Evolutionary conservation across 2,113 vertebrate species (phyloP), one percentile per base, ranked within the genome.

Genomic region (Leptodactylus fuscus): DNA sequence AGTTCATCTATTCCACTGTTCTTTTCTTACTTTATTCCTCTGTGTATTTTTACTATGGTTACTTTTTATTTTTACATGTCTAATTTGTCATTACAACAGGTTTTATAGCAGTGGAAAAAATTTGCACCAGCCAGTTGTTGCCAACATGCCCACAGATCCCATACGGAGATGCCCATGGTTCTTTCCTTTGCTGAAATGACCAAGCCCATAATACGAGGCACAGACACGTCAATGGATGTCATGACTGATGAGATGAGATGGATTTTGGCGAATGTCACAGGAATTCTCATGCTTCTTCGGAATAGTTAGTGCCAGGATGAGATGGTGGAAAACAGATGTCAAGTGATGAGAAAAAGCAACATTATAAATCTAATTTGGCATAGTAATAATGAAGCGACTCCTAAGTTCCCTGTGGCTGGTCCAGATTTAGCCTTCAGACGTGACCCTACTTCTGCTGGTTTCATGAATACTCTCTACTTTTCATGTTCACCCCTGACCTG

Each of bases 311-410:
- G 84, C 84, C 76, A 85, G 76, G 84, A 81, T 60, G 84, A 81
- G 49, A 80, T 34, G 20, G 65, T 81, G 84, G 77, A 85, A 85
- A 85, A 85, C 76, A 73, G 84, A 85, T 85, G 84, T 80, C 65
- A 81, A 44, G 36, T 49, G 58, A 53, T 85, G 83, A 70, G 58
- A 65, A 69, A 80, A 84, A 85, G 32, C 65, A 44, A 85, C 44
- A 77, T 80, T 80, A 80, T 81, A 20, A 48, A 41, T 44, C 51
- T 60, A 38, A 80, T 58, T 73, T 80, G 78, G 76, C 77, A 81
- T 44, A 4, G 18, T 44, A 32, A 60, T 60, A 73, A 60, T 58
- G 60, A 18, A 55, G 1, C 7, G 24, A 36, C 9, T 75, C 34
- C 8, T 75, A 36, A 48, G 49, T 38, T 58, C 24, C 11, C 36